Percentiles rank a stretch among this genome's conserved stretches.
Conservation (phyloP, 2,888 invertebrate species). For the Acronicta leporina region DNA sequence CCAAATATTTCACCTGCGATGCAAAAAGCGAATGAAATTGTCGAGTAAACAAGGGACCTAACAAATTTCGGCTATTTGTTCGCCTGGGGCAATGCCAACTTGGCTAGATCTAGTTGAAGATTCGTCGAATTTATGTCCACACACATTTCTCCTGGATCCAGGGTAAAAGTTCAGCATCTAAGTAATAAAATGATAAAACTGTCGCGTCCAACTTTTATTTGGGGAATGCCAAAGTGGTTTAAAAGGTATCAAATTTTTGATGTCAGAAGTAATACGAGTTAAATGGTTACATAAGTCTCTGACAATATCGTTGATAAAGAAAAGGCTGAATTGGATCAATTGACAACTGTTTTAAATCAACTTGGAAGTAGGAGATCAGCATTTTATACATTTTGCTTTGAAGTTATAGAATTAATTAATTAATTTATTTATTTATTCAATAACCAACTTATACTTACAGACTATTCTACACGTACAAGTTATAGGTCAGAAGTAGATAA, state of each 20-base stretch:
- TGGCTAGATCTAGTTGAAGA: conserved; percentile 53
- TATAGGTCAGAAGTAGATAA: no score
- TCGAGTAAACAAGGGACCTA: conserved; percentile 45
- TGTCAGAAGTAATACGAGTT: conserved; percentile 30
- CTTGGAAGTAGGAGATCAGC: no score
- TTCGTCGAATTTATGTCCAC: conserved; percentile 52
- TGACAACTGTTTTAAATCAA: not conserved
- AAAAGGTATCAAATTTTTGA: conserved; percentile 42
- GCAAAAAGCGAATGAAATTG: conserved; percentile 49
- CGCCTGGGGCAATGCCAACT: conserved; percentile 53
- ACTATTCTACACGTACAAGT: no score
- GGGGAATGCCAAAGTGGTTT: conserved; percentile 37
- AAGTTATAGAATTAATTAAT: no score
- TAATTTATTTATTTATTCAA: no score
- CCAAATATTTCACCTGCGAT: conserved; percentile 45
- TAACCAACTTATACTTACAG: no score
- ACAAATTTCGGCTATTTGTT: conserved; percentile 54
- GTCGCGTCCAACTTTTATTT: conserved; percentile 43
- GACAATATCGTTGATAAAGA: conserved; percentile 28
- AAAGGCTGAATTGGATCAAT: not conserved
- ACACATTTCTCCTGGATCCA: conserved; percentile 47
- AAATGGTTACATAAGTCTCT: conserved; percentile 37
- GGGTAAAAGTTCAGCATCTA: conserved; percentile 33
- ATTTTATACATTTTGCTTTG: no score
- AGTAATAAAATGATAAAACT: conserved; percentile 55